Percentiles rank a stretch among this genome's conserved stretches.
Conservation (phyloP, 2,797 vertebrate species). For the Brotogeris chrysoptera region DNA sequence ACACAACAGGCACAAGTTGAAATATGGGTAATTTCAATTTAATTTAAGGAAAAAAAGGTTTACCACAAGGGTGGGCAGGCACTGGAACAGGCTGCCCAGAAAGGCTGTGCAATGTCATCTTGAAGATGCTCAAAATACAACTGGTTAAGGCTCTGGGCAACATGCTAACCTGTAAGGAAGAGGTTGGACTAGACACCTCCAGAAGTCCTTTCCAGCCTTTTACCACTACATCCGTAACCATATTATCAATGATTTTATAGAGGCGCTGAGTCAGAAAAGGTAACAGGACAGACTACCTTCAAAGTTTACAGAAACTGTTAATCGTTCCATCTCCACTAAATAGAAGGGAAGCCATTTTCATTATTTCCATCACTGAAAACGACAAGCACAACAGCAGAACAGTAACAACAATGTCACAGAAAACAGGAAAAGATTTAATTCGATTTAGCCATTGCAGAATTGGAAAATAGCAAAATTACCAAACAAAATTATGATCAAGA, state of each 20-base stretch:
- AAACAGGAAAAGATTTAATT: neutral
- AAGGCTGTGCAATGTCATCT: neutral
- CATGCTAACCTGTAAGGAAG: neutral
- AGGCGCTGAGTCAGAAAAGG: neutral
- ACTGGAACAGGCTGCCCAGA: neutral
- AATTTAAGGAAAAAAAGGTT: neutral
- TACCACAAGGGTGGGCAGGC: neutral
- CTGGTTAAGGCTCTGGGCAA: neutral
- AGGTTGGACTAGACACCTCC: neutral
- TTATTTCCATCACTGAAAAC: neutral
- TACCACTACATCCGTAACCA: neutral
- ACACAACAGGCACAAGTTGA: neutral
- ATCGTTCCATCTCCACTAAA: neutral
- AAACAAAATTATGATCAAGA: neutral
- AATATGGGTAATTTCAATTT: neutral
- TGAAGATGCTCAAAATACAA: neutral
- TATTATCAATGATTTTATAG: neutral
- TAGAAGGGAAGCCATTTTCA: neutral
- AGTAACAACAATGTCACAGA: neutral
- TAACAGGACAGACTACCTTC: neutral
- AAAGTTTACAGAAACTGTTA: neutral
- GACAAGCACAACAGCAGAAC: neutral
- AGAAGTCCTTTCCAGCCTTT: neutral
- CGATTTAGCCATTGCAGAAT: neutral
- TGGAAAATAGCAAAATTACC: neutral